Percentiles rank a stretch among this genome's conserved stretches.
Conservation (phyloP, 2,113 vertebrate species). For the Pterocles burchelli region DNA sequence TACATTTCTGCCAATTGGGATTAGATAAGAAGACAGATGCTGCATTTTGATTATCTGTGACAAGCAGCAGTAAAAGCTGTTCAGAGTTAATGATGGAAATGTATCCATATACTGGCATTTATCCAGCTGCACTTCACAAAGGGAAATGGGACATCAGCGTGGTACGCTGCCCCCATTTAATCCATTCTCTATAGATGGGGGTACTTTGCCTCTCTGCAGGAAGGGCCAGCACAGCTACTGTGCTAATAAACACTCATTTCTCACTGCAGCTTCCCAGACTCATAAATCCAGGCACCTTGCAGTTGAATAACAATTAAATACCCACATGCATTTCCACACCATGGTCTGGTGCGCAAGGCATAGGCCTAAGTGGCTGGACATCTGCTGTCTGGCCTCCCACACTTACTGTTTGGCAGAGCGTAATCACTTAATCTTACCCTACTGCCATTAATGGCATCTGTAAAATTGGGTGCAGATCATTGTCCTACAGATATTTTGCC, state of each 20-base stretch:
- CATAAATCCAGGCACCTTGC: constrained; percentile 46
- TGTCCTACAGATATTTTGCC: not conserved
- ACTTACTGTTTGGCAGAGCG: not conserved
- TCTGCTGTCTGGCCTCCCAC: constrained; percentile 23
- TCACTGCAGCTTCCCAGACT: constrained; percentile 40
- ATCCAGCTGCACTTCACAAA: constrained; percentile 33
- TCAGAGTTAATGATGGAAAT: constrained; percentile 19
- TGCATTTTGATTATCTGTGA: constrained; percentile 3
- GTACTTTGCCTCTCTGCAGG: not conserved
- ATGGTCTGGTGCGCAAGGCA: not conserved
- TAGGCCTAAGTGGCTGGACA: not conserved
- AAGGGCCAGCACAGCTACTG: not conserved
- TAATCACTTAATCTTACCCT: not conserved
- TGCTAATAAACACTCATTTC: constrained; percentile 43
- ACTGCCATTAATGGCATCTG: not conserved
- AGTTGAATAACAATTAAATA: constrained; percentile 54
- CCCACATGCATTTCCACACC: not conserved
- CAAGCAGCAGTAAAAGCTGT: constrained; percentile 11
- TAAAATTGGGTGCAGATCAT: not conserved
- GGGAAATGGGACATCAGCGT: constrained; percentile 6
- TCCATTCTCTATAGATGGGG: not conserved
- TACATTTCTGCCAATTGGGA: not conserved
- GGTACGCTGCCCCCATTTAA: not conserved
- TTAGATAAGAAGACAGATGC: constrained; percentile 15
- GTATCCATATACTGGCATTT: not conserved